Conservation (phyloP, 2,113 vertebrate species). For the Gracilinanus agilis region DNA sequence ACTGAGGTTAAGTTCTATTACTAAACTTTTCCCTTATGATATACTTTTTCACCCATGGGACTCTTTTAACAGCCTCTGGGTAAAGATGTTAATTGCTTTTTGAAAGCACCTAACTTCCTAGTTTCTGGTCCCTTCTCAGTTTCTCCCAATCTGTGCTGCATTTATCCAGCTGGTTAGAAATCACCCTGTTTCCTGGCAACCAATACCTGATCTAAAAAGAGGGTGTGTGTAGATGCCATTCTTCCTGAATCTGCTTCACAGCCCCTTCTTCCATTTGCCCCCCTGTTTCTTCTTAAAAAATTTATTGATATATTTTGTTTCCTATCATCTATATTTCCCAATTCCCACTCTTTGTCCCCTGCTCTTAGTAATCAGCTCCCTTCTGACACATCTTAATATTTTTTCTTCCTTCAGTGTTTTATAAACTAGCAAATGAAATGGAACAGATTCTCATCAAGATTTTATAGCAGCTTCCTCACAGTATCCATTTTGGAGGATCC, state of each 20-base stretch:
- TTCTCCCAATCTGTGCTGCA: not conserved
- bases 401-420: not conserved
- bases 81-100: not conserved
- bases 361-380: not conserved
- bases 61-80: not conserved
- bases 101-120: not conserved
- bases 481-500: slow-evolving; percentile 6
- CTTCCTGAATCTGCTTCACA: not conserved
- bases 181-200: not conserved
- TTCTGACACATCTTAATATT: slow-evolving; percentile 5
- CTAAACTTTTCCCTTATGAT: not conserved
- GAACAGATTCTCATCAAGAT: not conserved
- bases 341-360: not conserved
- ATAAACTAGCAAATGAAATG: not conserved
- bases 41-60: not conserved
- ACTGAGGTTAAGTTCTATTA: not conserved
- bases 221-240: not conserved
- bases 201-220: not conserved
- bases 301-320: not conserved
- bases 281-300: not conserved
- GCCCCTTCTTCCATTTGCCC: not conserved
- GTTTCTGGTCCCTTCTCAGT: not conserved
- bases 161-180: not conserved
- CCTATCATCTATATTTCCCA: not conserved
- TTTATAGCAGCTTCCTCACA: slow-evolving; percentile 3